Base-by-base conservation (phyloP, 2,113 vertebrate genomes). In the Apodemus sylvaticus region DNA sequence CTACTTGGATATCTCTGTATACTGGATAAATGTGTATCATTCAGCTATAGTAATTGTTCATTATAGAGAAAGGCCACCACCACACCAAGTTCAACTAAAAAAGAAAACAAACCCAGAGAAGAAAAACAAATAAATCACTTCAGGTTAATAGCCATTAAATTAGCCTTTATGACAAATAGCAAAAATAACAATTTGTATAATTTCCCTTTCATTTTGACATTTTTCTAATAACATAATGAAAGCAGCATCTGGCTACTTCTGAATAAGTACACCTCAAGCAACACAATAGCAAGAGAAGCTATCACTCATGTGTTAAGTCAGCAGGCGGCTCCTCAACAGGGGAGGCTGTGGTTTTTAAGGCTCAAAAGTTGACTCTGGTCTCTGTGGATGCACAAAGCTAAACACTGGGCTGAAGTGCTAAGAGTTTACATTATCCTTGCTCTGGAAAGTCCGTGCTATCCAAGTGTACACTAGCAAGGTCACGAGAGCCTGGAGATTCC, bases 171-270 rank as follows among this genome's bases (percentile, higher is more conserved):
- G 1, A 89, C 13, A 70, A 2, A 91, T 0, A 73, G 19, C 31
- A 85, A 81, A 29, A 85, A 26, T 70, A 42, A 36, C 68, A 60
- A 45, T 19, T 60, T 95, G 64, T 17, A 90, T 17, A 86, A 76
- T 73, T 92, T 83, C 34, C 19, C 19, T 45, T 58, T 86, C n/a
- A 91, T 42, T 93, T 64, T 17, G 16, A 79, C 34, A 29, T 26
- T 70, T 83, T 31, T 86, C 10, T 91, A 91, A 96, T 39, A 82
- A 90, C 16, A 26, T 22, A 71, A 94, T 20, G 7, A 89, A 82
- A 86, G 70, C 62, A 77, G n/a, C 3, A 62, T 62, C 31, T 6
- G 4, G 7, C 78, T 83, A 58, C 34, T 74, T 55, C 39, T 64
- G 86, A 94, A 5, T 79, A 86, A 95, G 94, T 22, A 8, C 24